phyloP scores from a whole-genome alignment of 2,797 vertebrate species.

The Sebastes taczanowskii region DNA sequence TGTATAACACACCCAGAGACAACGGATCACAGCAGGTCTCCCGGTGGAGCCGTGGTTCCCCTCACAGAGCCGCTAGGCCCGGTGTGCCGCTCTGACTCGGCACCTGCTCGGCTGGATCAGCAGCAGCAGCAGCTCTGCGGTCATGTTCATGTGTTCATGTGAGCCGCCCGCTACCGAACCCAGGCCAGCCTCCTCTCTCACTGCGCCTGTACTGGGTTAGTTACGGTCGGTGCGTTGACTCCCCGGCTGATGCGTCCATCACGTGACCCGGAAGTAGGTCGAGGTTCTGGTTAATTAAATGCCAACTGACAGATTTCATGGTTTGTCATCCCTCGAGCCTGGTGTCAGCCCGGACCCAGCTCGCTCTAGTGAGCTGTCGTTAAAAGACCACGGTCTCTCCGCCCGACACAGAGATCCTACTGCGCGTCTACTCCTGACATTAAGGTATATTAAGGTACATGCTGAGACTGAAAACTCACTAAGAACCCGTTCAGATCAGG shows the following conservation, averaged over 20 bases:
- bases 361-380: not conserved
- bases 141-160: slow-evolving; percentile 19
- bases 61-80: not conserved
- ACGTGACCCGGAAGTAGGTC: slow-evolving; percentile 19
- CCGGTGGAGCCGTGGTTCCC: not conserved
- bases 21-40: too few species aligned
- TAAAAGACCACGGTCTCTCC: not conserved
- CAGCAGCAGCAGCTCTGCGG: not conserved
- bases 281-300: not conserved
- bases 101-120: slow-evolving; percentile 4
- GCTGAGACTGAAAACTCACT: not conserved
- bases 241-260: not conserved
- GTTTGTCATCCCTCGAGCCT: not conserved
- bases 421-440: not conserved
- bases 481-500: too few species aligned
- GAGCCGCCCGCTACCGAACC: slow-evolving; percentile 11
- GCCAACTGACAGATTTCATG: not conserved
- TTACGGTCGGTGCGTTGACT: not conserved
- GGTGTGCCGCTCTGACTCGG: not conserved
- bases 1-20: not conserved
- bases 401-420: rapidly evolving
- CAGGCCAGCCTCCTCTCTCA: not conserved
- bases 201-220: not conserved
- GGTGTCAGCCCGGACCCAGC: too few species aligned
- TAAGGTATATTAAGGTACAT: not conserved